These are phyloP conservation scores for Lobophora halterata DNA, from an alignment of 2,888 invertebrate species.

Conservation along the genomic window DNA sequence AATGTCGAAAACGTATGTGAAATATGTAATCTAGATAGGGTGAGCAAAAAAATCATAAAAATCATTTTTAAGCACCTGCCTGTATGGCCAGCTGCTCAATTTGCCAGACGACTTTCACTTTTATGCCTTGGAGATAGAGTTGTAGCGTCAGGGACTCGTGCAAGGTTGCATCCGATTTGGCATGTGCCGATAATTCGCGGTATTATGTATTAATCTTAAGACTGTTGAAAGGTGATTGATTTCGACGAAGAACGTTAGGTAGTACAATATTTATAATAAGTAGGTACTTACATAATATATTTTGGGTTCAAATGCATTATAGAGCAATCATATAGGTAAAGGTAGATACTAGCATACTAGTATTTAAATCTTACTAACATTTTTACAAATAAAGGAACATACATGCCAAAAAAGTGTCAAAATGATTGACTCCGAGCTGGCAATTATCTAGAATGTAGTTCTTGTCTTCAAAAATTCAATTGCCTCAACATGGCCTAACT, in stretches of 20 bases:
- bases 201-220: slow-evolving; percentile 18
- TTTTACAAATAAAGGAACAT: no score
- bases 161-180: slow-evolving; percentile 15
- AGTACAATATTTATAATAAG: no score
- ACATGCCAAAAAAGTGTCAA: no score
- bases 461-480: no score
- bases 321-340: neutral
- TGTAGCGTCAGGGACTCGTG: slow-evolving; percentile 1
- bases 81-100: slow-evolving; percentile 16
- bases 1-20: slow-evolving; percentile 22
- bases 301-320: no score
- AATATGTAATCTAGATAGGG: slow-evolving; percentile 16
- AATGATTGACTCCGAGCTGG: no score
- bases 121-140: neutral
- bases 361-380: no score
- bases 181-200: slow-evolving; percentile 26
- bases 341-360: no score
- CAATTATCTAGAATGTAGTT: no score
- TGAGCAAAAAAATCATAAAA: slow-evolving; percentile 19
- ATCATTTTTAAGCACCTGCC: slow-evolving; percentile 21
- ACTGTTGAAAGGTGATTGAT: slow-evolving; percentile 15
- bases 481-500: no score
- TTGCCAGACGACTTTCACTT: slow-evolving; percentile 9
- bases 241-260: neutral
- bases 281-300: no score